Conservation (phyloP, 2,797 vertebrate species). For the Hafferia zeledoni region DNA sequence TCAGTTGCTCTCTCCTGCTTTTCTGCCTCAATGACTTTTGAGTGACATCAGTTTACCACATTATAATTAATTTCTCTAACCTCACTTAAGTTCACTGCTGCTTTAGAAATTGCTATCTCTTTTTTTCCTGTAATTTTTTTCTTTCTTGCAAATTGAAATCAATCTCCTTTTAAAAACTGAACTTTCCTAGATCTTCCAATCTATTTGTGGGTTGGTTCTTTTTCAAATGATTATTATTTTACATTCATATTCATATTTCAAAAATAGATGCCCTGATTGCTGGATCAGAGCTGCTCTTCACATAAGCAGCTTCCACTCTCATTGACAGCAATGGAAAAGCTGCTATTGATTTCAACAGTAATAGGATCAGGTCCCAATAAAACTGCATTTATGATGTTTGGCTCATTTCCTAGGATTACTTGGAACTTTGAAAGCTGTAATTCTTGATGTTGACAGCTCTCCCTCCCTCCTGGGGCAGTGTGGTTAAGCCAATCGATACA, state of each 20-base stretch:
- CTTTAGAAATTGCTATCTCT: not conserved
- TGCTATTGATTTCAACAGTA: conserved; percentile 54
- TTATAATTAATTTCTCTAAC: not conserved
- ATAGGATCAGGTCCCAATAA: conserved; percentile 24
- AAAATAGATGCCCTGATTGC: not conserved
- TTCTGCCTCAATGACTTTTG: not conserved
- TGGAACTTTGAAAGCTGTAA: conserved; percentile 50
- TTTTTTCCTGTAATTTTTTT: not conserved
- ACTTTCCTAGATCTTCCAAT: not conserved
- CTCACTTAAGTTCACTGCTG: not conserved
- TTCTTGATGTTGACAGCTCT: conserved; percentile 48
- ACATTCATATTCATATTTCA: conserved; percentile 16
- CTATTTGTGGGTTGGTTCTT: not conserved
- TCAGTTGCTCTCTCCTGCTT: not conserved
- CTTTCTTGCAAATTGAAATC: not conserved
- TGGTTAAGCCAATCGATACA: conserved; percentile 50
- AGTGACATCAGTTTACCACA: not conserved
- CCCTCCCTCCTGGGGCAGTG: not conserved
- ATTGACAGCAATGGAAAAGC: conserved; percentile 5
- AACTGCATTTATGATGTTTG: conserved; percentile 54
- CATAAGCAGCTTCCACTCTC: not conserved
- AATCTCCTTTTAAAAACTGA: not conserved
- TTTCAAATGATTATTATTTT: not conserved
- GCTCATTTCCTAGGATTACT: conserved; percentile 57
- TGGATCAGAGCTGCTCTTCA: conserved; percentile 15